phyloP scores from a whole-genome alignment of 2,797 vertebrate species.

The Sebastes elongatus region DNA sequence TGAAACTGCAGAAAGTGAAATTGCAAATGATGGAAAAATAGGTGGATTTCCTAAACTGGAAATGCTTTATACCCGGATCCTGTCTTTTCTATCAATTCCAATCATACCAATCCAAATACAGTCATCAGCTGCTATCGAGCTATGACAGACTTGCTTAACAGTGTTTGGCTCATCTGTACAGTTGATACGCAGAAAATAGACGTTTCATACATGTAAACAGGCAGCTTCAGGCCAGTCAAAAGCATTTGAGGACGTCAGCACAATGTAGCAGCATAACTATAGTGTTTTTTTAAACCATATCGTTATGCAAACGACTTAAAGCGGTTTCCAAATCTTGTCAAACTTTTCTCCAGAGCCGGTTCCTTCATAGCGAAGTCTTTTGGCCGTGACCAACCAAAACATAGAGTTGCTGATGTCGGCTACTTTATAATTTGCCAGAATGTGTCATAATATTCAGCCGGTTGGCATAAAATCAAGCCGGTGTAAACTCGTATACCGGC shows the following conservation, averaged over 20 bases:
- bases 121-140: neutral
- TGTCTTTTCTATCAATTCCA: neutral
- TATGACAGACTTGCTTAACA: neutral
- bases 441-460: no score
- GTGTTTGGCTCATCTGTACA: neutral
- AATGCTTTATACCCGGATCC: neutral
- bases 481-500: no score
- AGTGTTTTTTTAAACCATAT: neutral
- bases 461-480: accelerated
- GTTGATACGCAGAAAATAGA: neutral
- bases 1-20: neutral
- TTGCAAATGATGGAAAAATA: neutral
- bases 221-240: neutral
- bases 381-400: neutral
- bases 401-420: no score
- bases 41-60: neutral
- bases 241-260: neutral
- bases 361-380: neutral
- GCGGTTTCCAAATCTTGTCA: accelerated
- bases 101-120: neutral
- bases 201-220: neutral
- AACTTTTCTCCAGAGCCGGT: neutral
- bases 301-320: neutral
- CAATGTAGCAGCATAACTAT: accelerated
- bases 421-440: no score